Conservation (phyloP, 2,888 invertebrate genomes). For the Parasteatoda lunata region DNA sequence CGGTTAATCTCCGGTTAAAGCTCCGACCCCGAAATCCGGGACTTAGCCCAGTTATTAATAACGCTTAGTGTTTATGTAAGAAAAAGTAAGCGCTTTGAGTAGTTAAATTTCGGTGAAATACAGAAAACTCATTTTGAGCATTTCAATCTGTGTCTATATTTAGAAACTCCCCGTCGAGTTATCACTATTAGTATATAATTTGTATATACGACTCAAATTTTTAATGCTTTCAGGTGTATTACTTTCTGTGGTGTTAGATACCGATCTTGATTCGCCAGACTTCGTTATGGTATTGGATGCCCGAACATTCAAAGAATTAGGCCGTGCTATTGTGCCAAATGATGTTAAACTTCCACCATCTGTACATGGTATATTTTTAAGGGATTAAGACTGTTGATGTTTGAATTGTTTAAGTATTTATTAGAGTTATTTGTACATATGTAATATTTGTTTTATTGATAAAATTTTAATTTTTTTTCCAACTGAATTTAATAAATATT, state of each 20-base stretch:
- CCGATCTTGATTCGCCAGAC: constrained; percentile 35
- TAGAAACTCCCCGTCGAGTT: no score
- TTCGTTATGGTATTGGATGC: constrained; percentile 56
- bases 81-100: no score
- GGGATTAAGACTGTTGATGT: constrained; percentile 8
- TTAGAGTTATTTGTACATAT: background rate
- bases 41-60: no score
- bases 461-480: background rate
- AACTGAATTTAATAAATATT: background rate
- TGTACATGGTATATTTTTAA: constrained; percentile 49
- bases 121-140: no score
- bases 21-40: no score
- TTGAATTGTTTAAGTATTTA: background rate
- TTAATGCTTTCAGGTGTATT: constrained; percentile 44
- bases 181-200: background rate
- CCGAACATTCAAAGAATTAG: constrained; percentile 47
- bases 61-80: no score
- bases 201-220: background rate
- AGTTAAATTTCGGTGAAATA: no score
- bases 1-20: no score
- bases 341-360: constrained; percentile 40
- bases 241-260: constrained; percentile 55
- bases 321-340: constrained; percentile 35
- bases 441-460: background rate
- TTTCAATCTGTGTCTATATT: no score